Percentiles rank a stretch among this genome's conserved stretches.
Evolutionary conservation across 1,140 invertebrate genomes (phyloP).

Genomic region (Paraescarpia echinospica): DNA sequence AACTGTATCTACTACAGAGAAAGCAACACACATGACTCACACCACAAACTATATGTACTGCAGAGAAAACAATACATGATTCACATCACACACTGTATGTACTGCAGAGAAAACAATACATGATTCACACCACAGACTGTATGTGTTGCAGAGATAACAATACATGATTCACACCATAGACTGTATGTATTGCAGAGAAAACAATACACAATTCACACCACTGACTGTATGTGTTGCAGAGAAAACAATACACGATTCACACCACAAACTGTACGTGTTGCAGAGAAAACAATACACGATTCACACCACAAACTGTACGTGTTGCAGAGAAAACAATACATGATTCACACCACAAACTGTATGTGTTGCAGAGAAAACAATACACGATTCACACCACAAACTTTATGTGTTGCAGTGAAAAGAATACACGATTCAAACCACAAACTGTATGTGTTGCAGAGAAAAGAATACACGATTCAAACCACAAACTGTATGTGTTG

Average conservation of each 20-base stretch:
- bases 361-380: neutral
- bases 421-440: neutral
- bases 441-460: neutral
- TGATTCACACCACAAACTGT: neutral
- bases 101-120: neutral
- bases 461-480: neutral
- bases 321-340: neutral
- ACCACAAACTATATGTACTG: neutral
- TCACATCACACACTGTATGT: neutral
- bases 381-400: neutral
- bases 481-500: neutral
- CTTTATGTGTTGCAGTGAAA: neutral
- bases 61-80: too few relatives aligned
- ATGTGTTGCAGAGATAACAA: neutral
- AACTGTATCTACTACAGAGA: neutral
- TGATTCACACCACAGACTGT: neutral
- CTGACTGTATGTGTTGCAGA: neutral
- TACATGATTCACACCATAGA: neutral
- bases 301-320: neutral
- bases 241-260: neutral
- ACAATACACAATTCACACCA: neutral
- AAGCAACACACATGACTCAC: neutral
- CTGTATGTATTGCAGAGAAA: neutral
- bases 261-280: neutral
- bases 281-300: neutral